These are phyloP conservation scores for Xestobium rufovillosum DNA, from an alignment of 2,888 invertebrate species.

Conservation along the genomic window DNA sequence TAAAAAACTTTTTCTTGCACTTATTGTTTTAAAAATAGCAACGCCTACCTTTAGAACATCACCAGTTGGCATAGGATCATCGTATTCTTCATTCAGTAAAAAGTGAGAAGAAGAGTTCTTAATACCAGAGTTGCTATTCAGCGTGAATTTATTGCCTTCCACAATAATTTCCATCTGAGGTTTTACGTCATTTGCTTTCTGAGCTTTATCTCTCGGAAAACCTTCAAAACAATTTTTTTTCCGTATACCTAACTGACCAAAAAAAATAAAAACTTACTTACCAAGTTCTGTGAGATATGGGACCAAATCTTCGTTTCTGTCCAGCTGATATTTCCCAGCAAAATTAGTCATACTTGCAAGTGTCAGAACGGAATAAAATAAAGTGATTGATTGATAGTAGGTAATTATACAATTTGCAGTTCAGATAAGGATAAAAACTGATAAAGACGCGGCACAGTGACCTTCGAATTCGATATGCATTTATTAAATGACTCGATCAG, in stretches of 20 bases:
- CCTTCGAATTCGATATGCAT: too few relatives aligned
- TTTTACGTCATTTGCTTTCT: constrained; percentile 19
- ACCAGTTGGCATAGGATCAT: constrained; percentile 1
- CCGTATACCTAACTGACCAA: too few relatives aligned
- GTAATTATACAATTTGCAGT: too few relatives aligned
- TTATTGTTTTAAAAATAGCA: too few relatives aligned
- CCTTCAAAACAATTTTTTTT: constrained; percentile 18
- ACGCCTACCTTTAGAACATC: constrained; percentile 1
- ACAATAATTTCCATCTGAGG: constrained; percentile 21
- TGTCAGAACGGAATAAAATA: too few relatives aligned
- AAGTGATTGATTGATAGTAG: too few relatives aligned
- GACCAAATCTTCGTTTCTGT: neutral
- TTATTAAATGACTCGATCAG: too few relatives aligned
- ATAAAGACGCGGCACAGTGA: too few relatives aligned
- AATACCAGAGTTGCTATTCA: constrained; percentile 8
- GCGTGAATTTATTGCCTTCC: constrained; percentile 18
- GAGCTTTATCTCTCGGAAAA: constrained; percentile 22
- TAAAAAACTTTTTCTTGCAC: too few relatives aligned
- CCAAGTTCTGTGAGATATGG: constrained; percentile 1
- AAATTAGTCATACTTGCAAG: too few relatives aligned
- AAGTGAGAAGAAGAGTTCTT: neutral
- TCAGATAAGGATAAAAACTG: too few relatives aligned
- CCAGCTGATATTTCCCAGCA: neutral
- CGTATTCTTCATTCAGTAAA: neutral
- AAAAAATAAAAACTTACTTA: too few relatives aligned